Conservation (phyloP, 2,113 vertebrate species). For the Chelonoidis abingdonii region DNA sequence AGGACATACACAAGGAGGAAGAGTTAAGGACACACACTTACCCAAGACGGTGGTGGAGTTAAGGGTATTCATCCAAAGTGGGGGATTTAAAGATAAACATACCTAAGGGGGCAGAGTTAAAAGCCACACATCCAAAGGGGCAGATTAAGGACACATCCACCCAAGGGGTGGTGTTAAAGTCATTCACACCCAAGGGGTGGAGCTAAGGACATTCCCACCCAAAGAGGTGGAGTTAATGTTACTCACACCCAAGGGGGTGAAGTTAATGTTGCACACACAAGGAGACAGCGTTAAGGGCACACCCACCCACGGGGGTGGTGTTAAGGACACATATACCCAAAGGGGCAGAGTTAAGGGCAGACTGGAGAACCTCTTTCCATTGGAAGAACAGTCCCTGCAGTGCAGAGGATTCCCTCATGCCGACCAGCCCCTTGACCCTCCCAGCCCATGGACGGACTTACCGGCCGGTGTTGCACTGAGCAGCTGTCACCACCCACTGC, state of each 20-base stretch:
- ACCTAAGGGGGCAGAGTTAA: background rate
- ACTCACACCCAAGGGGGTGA: background rate
- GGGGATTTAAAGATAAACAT: background rate
- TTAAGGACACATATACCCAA: too few species aligned
- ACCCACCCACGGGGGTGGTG: too few species aligned
- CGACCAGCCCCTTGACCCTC: background rate
- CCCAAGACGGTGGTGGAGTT: background rate
- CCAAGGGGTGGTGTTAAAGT: background rate
- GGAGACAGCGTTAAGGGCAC: background rate
- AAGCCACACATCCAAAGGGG: background rate
- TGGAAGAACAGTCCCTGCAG: background rate
- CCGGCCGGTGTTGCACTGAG: background rate
- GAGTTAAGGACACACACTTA: background rate
- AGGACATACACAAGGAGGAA: background rate
- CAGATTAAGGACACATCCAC: background rate
- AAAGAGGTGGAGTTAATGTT: background rate
- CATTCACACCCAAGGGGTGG: background rate
- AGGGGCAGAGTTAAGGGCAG: background rate
- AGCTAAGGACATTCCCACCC: background rate
- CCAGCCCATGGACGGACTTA: background rate
- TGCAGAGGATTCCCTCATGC: background rate
- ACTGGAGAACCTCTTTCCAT: background rate
- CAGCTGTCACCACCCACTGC: background rate
- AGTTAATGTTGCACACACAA: background rate
- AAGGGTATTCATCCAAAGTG: background rate